Base-by-base conservation (phyloP, 2,888 invertebrate genomes). In the Lithosia quadra region DNA sequence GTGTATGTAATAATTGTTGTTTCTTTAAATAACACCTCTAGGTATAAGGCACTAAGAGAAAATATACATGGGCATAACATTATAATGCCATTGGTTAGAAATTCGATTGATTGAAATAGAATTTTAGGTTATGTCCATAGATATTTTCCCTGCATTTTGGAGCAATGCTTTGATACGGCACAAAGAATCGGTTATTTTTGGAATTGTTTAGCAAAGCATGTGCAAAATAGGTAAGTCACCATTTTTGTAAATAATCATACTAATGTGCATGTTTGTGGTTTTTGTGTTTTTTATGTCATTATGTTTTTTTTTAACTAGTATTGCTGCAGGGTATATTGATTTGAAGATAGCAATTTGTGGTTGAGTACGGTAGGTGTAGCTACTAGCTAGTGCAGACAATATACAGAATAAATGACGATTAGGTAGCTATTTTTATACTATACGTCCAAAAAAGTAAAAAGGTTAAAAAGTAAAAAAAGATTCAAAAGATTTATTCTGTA, bases 221-320 rank as follows among this genome's bases (percentile, higher is more conserved):
- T 74, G 72, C 67, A 22, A 68, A 65, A 64, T 84, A 77, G 86
- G 86, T 86, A 84, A 83, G 82, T 85, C 72, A 78, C 74, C 33
- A 58, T 65, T 72, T 75, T 72, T 85, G 85, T 84, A 80, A 81
- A 81, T 84, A 82, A 80, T 71, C 72, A 28, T 81, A 85, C 82
- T 84, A 84, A 83, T 79, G 75, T 71, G 85, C 86, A 86, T 86
- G 78, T 69, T 59, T 63, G 36, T 77, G 65, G 71, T 67, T 67
- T 62, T 9, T 67, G 34, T 63, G 13, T 55, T 49, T 56, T 58
- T 58, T 58, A n/a, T 57, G 24, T 65, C 34, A 36, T 61, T 18
- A 3, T 58, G 8, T 67, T 49, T 39, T 65, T 22, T 69, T 33
- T 62, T 18, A 64, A 69, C 2, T 73, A 55, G 66, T 72, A 55